Base-by-base conservation (phyloP, 2,888 invertebrate species). In the Cheilosia urbana region DNA sequence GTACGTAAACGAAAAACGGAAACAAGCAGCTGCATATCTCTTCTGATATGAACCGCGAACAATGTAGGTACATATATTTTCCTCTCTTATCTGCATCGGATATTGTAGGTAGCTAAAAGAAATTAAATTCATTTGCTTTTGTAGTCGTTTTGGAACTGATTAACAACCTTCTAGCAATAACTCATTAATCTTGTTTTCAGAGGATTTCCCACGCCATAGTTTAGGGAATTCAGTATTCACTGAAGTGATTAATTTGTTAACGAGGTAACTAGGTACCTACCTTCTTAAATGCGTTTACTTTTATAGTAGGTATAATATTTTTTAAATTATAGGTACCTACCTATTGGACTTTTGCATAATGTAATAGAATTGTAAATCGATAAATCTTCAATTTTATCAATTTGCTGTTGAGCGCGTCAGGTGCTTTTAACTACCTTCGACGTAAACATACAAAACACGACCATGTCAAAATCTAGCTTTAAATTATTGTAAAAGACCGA, bases 181-280 rank as follows among this genome's bases (percentile, higher is more conserved):
- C 15, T 60, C 58, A 60, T 60, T 42, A 42, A 60, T 60, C 58
- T 60, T 60, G 13, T 42, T 57, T 37, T 3, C 21, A 42, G n/a
- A 60, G 13, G 21, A 40, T 42, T 60, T 60, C 40, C 40, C 40
- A 24, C 24, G 15, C 15, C 4, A 40, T 13, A 13, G 19, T n/a
- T 13, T 57, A 37, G 15, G 40, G 24, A 42, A 24, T 24, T 7
- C 15, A 1, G n/a, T 40, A 19, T 17, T 57, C 17, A 57, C 34
- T 17, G 27, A 17, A 1, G 17, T 57, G 34, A 17, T 37, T 34
- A 4, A 30, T 53, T 51, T 9, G 7, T 7, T 21, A 2, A 49
- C 17, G 2, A 11, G 19, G 4, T 34, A 9, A 27, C 24, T 5
- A n/a, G n/a, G n/a, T n/a, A 7, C 34, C 34, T 34, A 9, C 9